Percentiles rank a stretch among this genome's conserved stretches.
These are phyloP conservation scores for Tetragnatha versicolor DNA, from an alignment of 1,140 invertebrate genomes.

Conservation along the genomic window DNA sequence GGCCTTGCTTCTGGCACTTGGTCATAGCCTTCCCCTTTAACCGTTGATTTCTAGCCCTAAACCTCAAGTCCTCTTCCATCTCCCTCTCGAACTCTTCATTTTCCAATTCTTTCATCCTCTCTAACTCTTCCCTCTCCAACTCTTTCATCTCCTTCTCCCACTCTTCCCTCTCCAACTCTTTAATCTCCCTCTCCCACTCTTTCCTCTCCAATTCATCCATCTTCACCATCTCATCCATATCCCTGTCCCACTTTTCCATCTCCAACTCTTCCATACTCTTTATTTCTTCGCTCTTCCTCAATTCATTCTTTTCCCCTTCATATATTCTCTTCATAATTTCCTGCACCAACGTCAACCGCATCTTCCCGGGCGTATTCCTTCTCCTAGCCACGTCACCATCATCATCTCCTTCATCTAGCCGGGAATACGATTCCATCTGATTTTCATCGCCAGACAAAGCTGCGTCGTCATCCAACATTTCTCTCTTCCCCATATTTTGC, in stretches of 20 bases:
- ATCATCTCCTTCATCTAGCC: neutral
- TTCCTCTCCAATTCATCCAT: slow-evolving; percentile 70
- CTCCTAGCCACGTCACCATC: neutral
- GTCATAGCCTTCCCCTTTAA: slow-evolving; percentile 93
- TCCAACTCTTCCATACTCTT: slow-evolving; percentile 78
- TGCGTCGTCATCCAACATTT: too few relatives aligned
- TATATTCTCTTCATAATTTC: too few relatives aligned
- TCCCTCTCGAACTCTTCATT: slow-evolving; percentile 90
- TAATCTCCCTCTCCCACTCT: slow-evolving; percentile 70
- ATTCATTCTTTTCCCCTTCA: too few relatives aligned
- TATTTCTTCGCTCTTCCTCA: slow-evolving; percentile 72
- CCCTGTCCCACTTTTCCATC: slow-evolving; percentile 77
- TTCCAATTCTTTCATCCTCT: slow-evolving; percentile 91
- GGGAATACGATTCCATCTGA: too few relatives aligned
- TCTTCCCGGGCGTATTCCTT: slow-evolving; percentile 24
- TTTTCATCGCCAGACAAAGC: too few relatives aligned
- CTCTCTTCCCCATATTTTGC: too few relatives aligned
- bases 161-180: slow-evolving; percentile 71
- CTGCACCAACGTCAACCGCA: slow-evolving; percentile 21
- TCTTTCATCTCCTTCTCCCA: slow-evolving; percentile 67
- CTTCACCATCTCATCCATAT: slow-evolving; percentile 77
- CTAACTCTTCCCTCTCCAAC: slow-evolving; percentile 72
- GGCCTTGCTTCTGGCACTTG: slow-evolving; percentile 64
- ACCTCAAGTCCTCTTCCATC: slow-evolving; percentile 66
- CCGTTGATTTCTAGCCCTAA: slow-evolving; percentile 76